These are phyloP conservation scores for Oedothorax gibbosus DNA, from an alignment of 1,140 invertebrate species.

Conservation along the genomic window DNA sequence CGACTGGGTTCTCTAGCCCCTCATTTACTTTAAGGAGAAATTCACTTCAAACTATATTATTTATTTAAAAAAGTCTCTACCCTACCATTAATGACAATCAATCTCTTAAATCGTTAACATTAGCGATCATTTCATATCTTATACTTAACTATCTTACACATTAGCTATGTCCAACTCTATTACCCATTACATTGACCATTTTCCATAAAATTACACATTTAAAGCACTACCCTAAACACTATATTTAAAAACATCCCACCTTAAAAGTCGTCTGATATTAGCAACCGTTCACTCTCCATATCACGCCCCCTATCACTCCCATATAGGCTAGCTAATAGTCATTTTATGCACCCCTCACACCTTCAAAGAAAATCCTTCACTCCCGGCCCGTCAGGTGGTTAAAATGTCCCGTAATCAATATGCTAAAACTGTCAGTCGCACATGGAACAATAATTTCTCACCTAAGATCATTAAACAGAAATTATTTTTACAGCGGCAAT, in stretches of 20 bases:
- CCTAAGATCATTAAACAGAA: slow-evolving; percentile 52
- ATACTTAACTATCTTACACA: no score
- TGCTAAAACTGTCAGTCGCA: slow-evolving; percentile 45
- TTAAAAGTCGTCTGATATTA: slow-evolving; percentile 14
- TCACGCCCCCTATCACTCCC: slow-evolving; percentile 24
- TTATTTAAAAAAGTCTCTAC: no score
- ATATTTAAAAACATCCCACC: slow-evolving; percentile 14
- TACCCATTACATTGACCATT: no score
- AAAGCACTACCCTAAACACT: background rate
- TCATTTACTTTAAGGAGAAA: no score
- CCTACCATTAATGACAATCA: no score
- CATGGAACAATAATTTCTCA: slow-evolving; percentile 52
- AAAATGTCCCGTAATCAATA: slow-evolving; percentile 49
- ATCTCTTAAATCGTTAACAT: no score
- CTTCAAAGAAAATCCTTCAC: slow-evolving; percentile 37
- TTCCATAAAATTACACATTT: no score
- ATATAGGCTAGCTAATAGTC: slow-evolving; percentile 38
- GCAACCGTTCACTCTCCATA: slow-evolving; percentile 17
- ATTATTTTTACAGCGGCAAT: slow-evolving; percentile 37
- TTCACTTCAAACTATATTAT: no score
- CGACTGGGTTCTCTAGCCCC: no score
- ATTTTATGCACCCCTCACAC: slow-evolving; percentile 49
- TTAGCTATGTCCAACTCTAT: no score
- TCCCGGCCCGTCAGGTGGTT: slow-evolving; percentile 33
- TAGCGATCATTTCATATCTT: no score